Evolutionary conservation across 2,888 invertebrate species (phyloP).

Genomic region (Lepidocyrtinus sp.): DNA sequence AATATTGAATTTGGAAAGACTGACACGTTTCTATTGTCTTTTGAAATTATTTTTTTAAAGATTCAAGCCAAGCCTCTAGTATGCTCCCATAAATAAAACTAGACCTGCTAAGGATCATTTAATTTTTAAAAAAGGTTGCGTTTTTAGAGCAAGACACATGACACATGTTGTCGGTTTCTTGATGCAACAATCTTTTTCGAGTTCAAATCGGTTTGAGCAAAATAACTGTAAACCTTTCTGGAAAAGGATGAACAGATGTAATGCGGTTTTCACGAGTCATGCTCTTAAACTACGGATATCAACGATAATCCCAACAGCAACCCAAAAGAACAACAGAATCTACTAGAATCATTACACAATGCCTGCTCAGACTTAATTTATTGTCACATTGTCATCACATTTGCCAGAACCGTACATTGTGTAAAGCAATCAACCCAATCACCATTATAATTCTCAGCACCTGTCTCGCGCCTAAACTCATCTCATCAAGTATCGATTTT

Average conservation of each 20-base stretch:
- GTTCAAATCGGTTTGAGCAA: too few species aligned
- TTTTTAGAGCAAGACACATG: background rate
- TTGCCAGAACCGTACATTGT: background rate
- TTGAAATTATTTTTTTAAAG: conserved; percentile 12
- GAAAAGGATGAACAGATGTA: conserved; percentile 38
- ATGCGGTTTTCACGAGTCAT: conserved; percentile 24
- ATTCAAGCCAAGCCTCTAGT: too few species aligned
- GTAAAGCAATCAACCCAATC: too few species aligned
- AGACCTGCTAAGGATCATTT: too few species aligned
- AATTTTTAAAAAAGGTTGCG: too few species aligned
- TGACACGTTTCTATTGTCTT: background rate
- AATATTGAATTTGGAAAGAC: background rate
- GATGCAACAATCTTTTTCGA: background rate
- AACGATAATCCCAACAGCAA: background rate
- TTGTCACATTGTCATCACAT: background rate
- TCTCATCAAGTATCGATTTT: too few species aligned
- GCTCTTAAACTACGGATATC: background rate
- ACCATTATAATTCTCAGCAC: too few species aligned
- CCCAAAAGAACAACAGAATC: background rate
- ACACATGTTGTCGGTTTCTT: conserved; percentile 22
- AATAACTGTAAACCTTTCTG: too few species aligned
- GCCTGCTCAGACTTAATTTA: background rate
- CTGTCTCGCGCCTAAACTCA: too few species aligned
- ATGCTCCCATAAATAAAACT: conserved; percentile 1
- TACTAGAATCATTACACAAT: background rate